These are phyloP conservation scores for Pristionchus exspectatus DNA, from an alignment of 2,888 invertebrate species.

Conservation along the genomic window DNA sequence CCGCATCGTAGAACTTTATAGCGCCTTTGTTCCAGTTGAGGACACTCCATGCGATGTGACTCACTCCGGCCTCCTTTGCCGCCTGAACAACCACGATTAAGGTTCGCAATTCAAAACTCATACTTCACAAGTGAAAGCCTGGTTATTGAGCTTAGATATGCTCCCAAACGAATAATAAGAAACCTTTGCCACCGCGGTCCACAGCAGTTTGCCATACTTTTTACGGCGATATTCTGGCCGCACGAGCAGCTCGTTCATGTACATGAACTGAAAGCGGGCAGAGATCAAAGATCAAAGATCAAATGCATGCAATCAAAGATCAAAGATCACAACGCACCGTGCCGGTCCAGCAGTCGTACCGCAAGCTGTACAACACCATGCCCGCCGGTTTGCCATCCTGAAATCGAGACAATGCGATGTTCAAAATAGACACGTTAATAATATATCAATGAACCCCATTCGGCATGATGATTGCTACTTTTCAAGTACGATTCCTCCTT, in stretches of 20 bases:
- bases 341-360: background rate
- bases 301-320: background rate
- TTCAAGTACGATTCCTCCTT: too few species aligned
- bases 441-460: background rate
- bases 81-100: background rate
- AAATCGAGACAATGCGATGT: background rate
- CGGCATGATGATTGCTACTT: too few species aligned
- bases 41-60: background rate
- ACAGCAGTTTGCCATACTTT: background rate
- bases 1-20: background rate
- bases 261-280: background rate
- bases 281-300: too few species aligned
- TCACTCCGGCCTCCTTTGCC: background rate
- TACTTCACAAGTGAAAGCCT: too few species aligned
- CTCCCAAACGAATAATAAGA: background rate
- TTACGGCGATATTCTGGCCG: background rate
- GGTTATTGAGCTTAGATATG: background rate
- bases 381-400: background rate
- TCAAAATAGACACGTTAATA: too few species aligned
- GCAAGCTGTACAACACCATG: background rate
- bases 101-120: too few species aligned
- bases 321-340: background rate
- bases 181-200: background rate
- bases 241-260: background rate
- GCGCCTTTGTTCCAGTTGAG: background rate